These are phyloP conservation scores for Lophochroa leadbeateri DNA, from an alignment of 2,113 vertebrate species.

Conservation along the genomic window DNA sequence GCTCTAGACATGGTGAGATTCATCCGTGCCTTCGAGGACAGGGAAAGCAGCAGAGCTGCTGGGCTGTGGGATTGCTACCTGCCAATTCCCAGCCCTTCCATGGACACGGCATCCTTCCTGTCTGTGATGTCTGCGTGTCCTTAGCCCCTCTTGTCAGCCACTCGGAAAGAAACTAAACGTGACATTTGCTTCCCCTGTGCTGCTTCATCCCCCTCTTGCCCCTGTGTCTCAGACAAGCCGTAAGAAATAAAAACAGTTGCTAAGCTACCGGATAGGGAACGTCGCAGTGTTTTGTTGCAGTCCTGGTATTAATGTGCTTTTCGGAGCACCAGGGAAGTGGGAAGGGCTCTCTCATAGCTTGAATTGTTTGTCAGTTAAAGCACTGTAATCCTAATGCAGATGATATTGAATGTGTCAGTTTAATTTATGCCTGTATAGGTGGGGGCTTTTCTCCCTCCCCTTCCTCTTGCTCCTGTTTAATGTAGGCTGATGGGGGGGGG, in stretches of 20 bases:
- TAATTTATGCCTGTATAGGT: not conserved
- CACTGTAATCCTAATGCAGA: not conserved
- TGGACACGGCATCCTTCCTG: not conserved
- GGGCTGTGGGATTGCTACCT: not conserved
- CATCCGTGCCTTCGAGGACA: not conserved
- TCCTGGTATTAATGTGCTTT: not conserved
- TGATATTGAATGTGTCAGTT: not conserved
- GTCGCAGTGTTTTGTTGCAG: not conserved
- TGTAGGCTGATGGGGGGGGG: not conserved
- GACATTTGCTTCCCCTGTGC: slow-evolving; percentile 51
- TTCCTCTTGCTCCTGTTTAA: not conserved
- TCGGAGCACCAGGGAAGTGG: not conserved
- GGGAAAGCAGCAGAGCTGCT: not conserved
- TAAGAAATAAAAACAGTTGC: slow-evolving; percentile 67
- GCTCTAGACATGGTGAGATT: not conserved
- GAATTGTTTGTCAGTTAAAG: not conserved
- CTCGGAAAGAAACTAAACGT: not conserved
- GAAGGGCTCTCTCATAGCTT: not conserved
- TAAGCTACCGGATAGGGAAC: slow-evolving; percentile 53
- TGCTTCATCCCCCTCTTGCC: slow-evolving; percentile 3
- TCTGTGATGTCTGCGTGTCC: not conserved
- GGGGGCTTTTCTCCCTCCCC: not conserved
- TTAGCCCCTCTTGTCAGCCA: not conserved
- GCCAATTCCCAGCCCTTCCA: rapidly evolving
- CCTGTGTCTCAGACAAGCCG: not conserved